Evolutionary conservation across 92 coral and sea anemone species (phyloP), one percentile per base, ranked within the genome.

Genomic region (Pocillopora grandis): DNA sequence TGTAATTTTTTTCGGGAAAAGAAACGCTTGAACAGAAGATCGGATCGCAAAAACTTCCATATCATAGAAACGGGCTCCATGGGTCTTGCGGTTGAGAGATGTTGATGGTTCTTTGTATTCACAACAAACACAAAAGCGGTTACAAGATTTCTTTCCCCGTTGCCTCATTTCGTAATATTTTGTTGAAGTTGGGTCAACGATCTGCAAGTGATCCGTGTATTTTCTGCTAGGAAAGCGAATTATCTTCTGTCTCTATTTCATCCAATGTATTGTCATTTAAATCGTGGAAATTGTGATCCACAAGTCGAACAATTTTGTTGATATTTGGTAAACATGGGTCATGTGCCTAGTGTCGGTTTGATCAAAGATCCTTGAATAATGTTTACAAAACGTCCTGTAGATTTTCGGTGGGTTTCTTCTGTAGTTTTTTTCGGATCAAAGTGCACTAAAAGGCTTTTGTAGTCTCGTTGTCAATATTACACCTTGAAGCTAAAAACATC

Each of bases 341-440:
- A 36, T 82, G 78, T 62, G 73, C 86, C 66, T 21, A 49, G 76
- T 83, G 86, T 74, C 78, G 86, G 80, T 35, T 83, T 49, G 79
- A 74, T 83, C 80, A 64, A 62, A 64, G 80, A 64, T 48, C 75
- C 80, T 83, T 55, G 73, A 82, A 73, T 55, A 4, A 35, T 82
- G 79, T 82, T 72, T 60, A 73, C 72, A 83, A 18, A 55, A 62
- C 62, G 62, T 71, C 63, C 27, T 13, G 58, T 52, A 35, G 15
- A 9, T 58, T 70, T 71, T 70, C 81, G 19, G 16, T 18, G 31
- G 58, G 23, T 56, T n/a, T 31, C 5, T 56, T 79, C 55, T 19
- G 15, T 78, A 3, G 31, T 18, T 23, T 6, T 69, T 18, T 58
- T 59, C 42, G 57, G 57, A 35, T 31, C 8, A 19, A 68, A 69